phyloP scores from a whole-genome alignment of 2,113 vertebrate species.

The Mormyrus lacerda region DNA sequence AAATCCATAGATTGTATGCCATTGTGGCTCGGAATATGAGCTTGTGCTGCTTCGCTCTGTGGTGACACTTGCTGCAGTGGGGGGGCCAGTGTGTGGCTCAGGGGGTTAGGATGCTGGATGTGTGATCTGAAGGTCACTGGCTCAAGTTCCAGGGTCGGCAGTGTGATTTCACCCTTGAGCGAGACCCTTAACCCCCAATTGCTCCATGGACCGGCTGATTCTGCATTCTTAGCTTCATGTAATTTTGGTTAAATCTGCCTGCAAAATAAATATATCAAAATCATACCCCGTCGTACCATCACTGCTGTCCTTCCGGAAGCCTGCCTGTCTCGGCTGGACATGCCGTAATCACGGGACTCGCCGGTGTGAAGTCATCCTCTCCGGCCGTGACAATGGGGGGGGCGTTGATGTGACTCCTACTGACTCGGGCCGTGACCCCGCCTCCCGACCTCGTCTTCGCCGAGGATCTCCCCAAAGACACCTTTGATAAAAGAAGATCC shows the following conservation, averaged over 20 bases:
- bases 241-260: neutral
- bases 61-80: neutral
- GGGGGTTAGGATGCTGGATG: neutral
- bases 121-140: neutral
- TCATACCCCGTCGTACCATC: neutral
- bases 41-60: neutral
- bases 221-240: neutral
- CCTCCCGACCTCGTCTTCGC: neutral
- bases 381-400: neutral
- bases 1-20: neutral
- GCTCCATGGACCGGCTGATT: neutral
- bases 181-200: neutral
- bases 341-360: neutral
- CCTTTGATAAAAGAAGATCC: neutral
- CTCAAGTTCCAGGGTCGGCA: neutral
- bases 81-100: neutral
- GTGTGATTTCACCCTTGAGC: neutral
- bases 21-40: neutral
- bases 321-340: neutral
- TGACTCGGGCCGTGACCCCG: neutral
- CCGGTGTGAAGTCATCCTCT: neutral
- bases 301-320: neutral
- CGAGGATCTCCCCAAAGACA: neutral
- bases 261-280: neutral
- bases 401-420: neutral